phyloP scores from a whole-genome alignment of 1,140 invertebrate genomes.

The Liolophura sinensis region DNA sequence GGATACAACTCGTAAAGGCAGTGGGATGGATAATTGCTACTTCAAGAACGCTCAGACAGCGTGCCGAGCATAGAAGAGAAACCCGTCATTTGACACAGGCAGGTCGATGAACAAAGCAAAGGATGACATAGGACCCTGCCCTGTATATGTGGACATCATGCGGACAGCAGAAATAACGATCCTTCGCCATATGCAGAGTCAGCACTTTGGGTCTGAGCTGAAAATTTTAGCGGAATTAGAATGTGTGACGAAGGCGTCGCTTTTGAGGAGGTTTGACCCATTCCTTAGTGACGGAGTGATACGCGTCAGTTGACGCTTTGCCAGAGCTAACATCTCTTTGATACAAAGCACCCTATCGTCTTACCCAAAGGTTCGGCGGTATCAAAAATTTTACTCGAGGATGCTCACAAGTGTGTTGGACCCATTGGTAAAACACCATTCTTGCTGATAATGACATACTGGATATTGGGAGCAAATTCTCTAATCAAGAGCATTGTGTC shows the following conservation, averaged over 20 bases:
- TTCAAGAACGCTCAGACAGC: no score
- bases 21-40: no score
- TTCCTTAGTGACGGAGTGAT: conserved; percentile 13
- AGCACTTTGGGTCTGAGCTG: conserved; percentile 13
- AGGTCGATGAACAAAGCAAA: no score
- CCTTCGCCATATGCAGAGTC: conserved; percentile 4
- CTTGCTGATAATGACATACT: conserved; percentile 8
- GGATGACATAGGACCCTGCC: no score
- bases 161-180: conserved; percentile 9
- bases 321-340: conserved; percentile 3
- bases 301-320: no score
- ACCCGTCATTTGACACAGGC: no score
- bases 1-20: no score
- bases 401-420: conserved; percentile 5
- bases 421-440: conserved; percentile 13
- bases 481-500: conserved; percentile 4
- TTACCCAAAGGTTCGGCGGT: conserved; percentile 10
- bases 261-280: conserved; percentile 17
- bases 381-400: conserved; percentile 6
- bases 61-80: no score
- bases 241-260: conserved; percentile 8
- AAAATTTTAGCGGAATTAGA: background rate
- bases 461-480: conserved; percentile 8
- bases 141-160: background rate
- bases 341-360: conserved; percentile 21